Base-by-base conservation (phyloP, 2,113 vertebrate species). In the Caranx ignobilis region DNA sequence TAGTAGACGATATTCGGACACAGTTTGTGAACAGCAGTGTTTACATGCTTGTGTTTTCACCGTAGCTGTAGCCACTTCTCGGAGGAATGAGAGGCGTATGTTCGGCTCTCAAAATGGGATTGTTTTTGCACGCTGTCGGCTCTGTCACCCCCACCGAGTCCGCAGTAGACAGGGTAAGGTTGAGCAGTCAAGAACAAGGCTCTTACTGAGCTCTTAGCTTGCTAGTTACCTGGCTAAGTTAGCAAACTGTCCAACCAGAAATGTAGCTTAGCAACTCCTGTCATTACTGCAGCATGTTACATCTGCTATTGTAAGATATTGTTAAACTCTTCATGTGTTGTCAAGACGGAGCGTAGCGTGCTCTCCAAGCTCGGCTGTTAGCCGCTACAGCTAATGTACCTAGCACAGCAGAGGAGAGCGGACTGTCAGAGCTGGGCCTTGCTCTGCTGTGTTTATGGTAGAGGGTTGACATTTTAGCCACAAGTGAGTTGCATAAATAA, bases 121-220 rank as follows among this genome's bases (percentile, higher is more conserved):
- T 95, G 83, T 94, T 96, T 86, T 80, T 96, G 79, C 92, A 94
- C 79, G 75, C 86, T 26, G 89, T 89, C 1, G 93, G 89, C 81
- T 89, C 93, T 71, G 91, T 91, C 79, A 89, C 73, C 80, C 92
- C 94, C 76, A 93, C 94, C 47, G 91, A 93, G 79, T 72, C 93
- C 32, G 83, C 87, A 21, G 79, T 66, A 55, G 85, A 93, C 60
- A 80, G 85, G 95, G 95, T 96, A 94, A 95, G 94, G 77, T 16
- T 73, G 57, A 69, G 61, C 54, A 47, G 56, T 48, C 68, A 69
- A 61, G 77, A 77, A 78, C 81, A 78, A 81, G 71, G 11, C 72
- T 71, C 11, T 57, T 31, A 1, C 43, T 15, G 37, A 60, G 34
- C 69, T 77, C 75, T 31, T 68, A 74, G 75, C 9, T 74, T 39